phyloP scores from a whole-genome alignment of 2,113 vertebrate species.

The Paedocypris sp. region DNA sequence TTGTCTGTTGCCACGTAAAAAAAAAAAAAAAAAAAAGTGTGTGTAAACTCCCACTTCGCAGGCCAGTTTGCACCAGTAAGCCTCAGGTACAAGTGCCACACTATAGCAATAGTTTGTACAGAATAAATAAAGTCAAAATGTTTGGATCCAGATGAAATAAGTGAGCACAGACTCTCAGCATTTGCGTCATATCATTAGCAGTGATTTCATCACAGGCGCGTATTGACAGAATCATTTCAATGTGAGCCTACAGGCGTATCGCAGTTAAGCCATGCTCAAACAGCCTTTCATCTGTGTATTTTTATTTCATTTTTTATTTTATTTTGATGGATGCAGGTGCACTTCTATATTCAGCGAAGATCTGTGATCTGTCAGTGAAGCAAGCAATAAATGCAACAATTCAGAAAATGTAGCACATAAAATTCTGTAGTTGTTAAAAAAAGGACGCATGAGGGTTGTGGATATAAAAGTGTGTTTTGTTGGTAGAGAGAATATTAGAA shows the following conservation, averaged over 20 bases:
- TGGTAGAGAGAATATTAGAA: neutral
- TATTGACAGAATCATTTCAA: neutral
- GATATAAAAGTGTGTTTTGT: neutral
- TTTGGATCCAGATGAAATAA: neutral
- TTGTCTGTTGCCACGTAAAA: too few relatives aligned
- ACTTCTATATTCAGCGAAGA: conserved; percentile 38
- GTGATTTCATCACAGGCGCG: conserved; percentile 7
- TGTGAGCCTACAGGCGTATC: conserved; percentile 8
- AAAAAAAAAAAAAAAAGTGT: too few relatives aligned
- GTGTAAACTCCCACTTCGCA: too few relatives aligned
- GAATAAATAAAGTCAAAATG: too few relatives aligned
- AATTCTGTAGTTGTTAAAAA: too few relatives aligned
- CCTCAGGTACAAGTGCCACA: too few relatives aligned
- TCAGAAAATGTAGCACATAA: neutral
- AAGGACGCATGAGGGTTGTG: neutral
- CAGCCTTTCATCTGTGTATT: conserved; percentile 49
- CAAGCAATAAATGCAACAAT: conserved; percentile 41
- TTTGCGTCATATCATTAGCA: neutral
- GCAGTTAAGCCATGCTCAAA: conserved; percentile 41
- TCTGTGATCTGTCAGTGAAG: conserved; percentile 30
- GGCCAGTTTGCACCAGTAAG: too few relatives aligned
- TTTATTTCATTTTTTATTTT: too few relatives aligned
- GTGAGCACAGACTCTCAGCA: neutral
- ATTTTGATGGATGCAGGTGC: conserved; percentile 38
- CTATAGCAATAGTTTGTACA: too few relatives aligned